These are phyloP conservation scores for Isurus oxyrinchus DNA, from an alignment of 2,113 vertebrate species.

Conservation along the genomic window DNA sequence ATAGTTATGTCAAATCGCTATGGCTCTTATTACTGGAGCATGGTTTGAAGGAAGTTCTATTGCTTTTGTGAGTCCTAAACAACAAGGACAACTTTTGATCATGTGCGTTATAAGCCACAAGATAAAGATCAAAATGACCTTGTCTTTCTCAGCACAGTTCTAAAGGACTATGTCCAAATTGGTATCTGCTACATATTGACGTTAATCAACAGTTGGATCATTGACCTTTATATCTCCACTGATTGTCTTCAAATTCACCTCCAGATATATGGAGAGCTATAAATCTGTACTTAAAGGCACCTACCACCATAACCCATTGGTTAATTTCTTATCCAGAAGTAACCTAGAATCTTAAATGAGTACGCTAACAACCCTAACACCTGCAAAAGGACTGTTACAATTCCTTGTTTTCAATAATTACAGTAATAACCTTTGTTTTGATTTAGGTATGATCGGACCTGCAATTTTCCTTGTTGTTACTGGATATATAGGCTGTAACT, in stretches of 20 bases:
- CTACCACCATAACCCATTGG: not conserved
- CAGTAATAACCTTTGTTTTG: conserved; percentile 24
- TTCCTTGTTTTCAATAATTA: not conserved
- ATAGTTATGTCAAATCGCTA: no score
- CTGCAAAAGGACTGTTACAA: not conserved
- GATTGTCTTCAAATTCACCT: not conserved
- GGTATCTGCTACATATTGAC: not conserved
- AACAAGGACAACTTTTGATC: not conserved
- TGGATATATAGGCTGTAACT: conserved; percentile 82
- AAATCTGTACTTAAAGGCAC: not conserved
- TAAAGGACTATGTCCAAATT: not conserved
- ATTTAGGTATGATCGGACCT: conserved; percentile 84
- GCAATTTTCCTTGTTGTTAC: conserved; percentile 81
- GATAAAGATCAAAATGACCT: not conserved
- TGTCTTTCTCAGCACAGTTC: not conserved
- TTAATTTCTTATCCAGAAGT: not conserved
- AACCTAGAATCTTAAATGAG: not conserved
- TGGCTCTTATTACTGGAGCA: no score
- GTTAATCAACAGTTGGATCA: not conserved
- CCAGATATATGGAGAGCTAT: not conserved
- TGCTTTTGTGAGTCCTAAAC: not conserved
- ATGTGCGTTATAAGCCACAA: not conserved
- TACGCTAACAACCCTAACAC: not conserved
- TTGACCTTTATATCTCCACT: not conserved
- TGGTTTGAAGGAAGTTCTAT: no score